phyloP scores from a whole-genome alignment of 2,888 invertebrate genomes.

The Helleia helle region DNA sequence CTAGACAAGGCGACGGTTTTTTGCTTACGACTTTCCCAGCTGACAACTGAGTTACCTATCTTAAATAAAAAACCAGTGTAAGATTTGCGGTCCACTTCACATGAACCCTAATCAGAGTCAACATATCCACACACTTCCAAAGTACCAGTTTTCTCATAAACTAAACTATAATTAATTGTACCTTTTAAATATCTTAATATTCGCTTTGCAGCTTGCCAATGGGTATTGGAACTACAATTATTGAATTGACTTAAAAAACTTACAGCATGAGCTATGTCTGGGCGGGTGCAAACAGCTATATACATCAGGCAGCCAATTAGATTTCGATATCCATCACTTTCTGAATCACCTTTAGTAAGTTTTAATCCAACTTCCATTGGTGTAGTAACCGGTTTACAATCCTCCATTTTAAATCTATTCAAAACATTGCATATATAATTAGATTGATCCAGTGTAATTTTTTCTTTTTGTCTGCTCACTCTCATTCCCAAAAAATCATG shows the following conservation, averaged over 20 bases:
- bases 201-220: slow-evolving; percentile 19
- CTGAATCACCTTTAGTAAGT: not conserved
- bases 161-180: slow-evolving; percentile 16
- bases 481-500: slow-evolving; percentile 12
- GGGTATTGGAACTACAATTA: slow-evolving; percentile 16
- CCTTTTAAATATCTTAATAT: slow-evolving; percentile 17
- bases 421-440: slow-evolving; percentile 9
- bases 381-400: slow-evolving; percentile 12
- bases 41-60: slow-evolving; percentile 1
- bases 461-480: slow-evolving; percentile 1
- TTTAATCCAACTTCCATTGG: slow-evolving; percentile 6
- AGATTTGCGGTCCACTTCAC: slow-evolving; percentile 10
- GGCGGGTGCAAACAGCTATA: slow-evolving; percentile 18
- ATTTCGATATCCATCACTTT: slow-evolving; percentile 5
- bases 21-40: no score
- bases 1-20: no score
- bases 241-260: slow-evolving; percentile 18
- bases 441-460: slow-evolving; percentile 8
- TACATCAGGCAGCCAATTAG: slow-evolving; percentile 20
- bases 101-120: slow-evolving; percentile 11
- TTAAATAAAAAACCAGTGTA: slow-evolving; percentile 8
- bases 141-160: slow-evolving; percentile 10
- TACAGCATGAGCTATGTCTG: slow-evolving; percentile 18
- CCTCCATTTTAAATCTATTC: slow-evolving; percentile 13
- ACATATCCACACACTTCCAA: not conserved